Evolutionary conservation across 2,888 invertebrate species (phyloP), one percentile per base, ranked within the genome.

Genomic region (Drosophila basisetae): DNA sequence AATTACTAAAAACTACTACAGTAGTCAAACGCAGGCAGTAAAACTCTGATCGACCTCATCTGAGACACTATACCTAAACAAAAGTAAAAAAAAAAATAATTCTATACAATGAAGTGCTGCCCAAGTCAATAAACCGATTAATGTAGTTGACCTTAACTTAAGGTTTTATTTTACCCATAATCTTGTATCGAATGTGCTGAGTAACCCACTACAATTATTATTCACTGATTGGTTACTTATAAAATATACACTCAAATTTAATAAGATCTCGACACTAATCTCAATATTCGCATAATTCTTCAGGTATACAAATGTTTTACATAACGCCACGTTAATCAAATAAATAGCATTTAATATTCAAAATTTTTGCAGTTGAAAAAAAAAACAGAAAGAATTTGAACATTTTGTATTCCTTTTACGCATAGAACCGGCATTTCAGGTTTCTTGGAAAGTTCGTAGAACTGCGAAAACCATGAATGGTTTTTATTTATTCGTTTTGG

Each of bases 401-500:
- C 67, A 78, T 52, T 60, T 49, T 28, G 28, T 56, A 41, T 30
- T 28, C 13, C 30, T 47, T 25, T 54, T 60, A 68, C 65, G 74
- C 66, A 58, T 66, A 69, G 69, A 47, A 77, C 68, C 33, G 52
- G 60, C 47, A 78, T 70, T 67, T 78, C 77, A 25, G 78, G 77
- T 75, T 78, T 71, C 47, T 37, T 62, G 62, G 63, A 78, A 74
- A 78, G 78, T 78, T 78, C 78, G 61, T 78, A 75, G 63, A 78
- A 72, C 66, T 55, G 25, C 37, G 28, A 59, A 73, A 69, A 56
- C 53, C 66, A 74, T 74, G 69, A 73, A 73, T 61, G 74, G 56
- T 67, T 53, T 66, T 62, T 28, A 49, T 61, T 43, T 43, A 22
- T 22, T 22, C 22, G 22, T 22, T 11, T 43, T 11, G 11, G 2